Conservation (phyloP, 2,113 vertebrate species). For the Trogon melanurus region DNA sequence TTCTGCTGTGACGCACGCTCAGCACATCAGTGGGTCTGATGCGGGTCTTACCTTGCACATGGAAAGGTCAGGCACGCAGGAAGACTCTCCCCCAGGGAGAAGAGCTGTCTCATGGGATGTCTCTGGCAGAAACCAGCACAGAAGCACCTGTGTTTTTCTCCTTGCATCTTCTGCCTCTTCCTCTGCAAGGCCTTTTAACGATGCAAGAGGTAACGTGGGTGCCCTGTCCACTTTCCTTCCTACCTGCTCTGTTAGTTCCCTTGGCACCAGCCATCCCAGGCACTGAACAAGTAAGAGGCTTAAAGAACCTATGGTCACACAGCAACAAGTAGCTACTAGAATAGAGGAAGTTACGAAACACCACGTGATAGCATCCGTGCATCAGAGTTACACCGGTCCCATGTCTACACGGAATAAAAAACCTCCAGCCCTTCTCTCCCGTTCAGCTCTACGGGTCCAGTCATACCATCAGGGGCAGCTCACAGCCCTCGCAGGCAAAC, state of each 20-base stretch:
- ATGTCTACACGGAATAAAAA: background rate
- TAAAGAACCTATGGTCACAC: background rate
- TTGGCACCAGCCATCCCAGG: background rate
- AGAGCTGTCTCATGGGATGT: background rate
- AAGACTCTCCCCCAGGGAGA: background rate
- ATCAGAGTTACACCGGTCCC: background rate
- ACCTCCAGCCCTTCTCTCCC: background rate
- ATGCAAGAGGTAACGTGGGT: background rate
- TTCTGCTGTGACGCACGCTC: background rate
- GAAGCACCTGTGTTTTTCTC: background rate
- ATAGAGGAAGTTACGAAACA: background rate
- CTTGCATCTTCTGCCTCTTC: background rate
- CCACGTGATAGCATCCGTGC: background rate
- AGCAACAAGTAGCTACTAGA: background rate
- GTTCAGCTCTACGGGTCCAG: background rate
- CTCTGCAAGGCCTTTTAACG: background rate
- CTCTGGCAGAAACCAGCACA: background rate
- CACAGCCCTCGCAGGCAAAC: rapidly evolving
- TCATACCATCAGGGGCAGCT: background rate
- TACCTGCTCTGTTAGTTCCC: background rate
- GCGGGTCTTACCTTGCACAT: background rate
- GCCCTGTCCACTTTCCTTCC: background rate
- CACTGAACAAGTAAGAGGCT: background rate
- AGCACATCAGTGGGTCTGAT: background rate
- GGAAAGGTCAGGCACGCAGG: background rate